Evolutionary conservation across 2,888 invertebrate species (phyloP), one percentile per base, ranked within the genome.

Genomic region (Amiota communis): DNA sequence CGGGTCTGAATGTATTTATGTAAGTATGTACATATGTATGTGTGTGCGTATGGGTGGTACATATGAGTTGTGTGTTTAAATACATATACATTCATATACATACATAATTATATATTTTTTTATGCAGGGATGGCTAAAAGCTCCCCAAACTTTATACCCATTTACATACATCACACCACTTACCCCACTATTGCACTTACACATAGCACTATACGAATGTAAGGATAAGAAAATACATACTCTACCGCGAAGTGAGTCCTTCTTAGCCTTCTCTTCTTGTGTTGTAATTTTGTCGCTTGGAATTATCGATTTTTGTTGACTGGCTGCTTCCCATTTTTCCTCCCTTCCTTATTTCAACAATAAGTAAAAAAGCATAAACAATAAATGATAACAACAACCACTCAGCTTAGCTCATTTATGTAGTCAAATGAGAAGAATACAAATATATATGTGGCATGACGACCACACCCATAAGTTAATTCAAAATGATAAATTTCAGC

Each of bases 221-320:
- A 36, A 36, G 36, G 8, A 36, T 36, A 36, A 36, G 6, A 36
- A 36, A 36, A 36, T 36, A 36, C 8, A 36, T 36, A 36, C 36
- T 36, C 36, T 36, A 0, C 36, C 36, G 36, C 36, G 36, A 36
- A 36, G 6, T 6, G 6, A 36, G 36, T 36, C 36, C 67, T 12
- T 20, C 65, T 64, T 72, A n/a, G 11, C 48, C 64, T 73, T 71
- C n/a, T 73, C 73, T 80, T 81, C 84, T 77, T 79, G 79, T 78
- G 81, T 83, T 83, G 81, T 82, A 82, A 85, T 85, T 82, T 82
- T 72, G 76, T 75, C 77, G 76, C 74, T 77, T 67, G 72, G 72
- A 68, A 72, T 76, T 82, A 82, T 82, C 84, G 86, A 82, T 82
- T 82, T 84, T 79, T 78, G 73, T 73, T 70, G 72, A 77, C 74